phyloP scores from a whole-genome alignment of 2,888 invertebrate species.

The Trachelus troglodyta region DNA sequence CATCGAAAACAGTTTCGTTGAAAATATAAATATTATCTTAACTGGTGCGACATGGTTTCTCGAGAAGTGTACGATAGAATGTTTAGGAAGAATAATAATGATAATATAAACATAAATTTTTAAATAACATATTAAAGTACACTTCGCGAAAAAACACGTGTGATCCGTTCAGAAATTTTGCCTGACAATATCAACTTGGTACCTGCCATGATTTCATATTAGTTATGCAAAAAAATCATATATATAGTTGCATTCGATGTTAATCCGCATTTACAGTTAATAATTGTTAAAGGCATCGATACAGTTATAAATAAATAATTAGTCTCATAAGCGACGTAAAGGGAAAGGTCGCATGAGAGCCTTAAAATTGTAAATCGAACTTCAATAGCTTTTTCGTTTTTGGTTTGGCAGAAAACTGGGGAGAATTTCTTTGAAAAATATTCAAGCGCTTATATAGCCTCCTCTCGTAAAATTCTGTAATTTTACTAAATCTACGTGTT shows the following conservation, averaged over 20 bases:
- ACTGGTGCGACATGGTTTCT: background rate
- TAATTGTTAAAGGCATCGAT: background rate
- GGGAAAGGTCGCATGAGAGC: background rate
- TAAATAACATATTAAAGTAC: background rate
- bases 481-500: background rate
- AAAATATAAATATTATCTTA: background rate
- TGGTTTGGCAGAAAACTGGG: background rate
- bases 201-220: background rate
- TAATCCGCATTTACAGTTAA: background rate
- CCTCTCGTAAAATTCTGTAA: background rate
- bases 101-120: background rate
- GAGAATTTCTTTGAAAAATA: slow-evolving; percentile 15
- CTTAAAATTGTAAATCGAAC: background rate
- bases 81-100: background rate
- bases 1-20: background rate
- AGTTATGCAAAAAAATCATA: background rate
- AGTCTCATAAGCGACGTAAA: background rate
- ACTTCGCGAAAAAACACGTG: background rate
- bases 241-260: background rate
- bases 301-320: background rate
- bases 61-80: background rate
- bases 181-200: background rate
- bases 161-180: background rate
- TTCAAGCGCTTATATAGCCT: slow-evolving; percentile 17
- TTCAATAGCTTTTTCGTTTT: background rate